A percentile compares a stretch with the other conserved stretches of the same genome.
Evolutionary conservation across 2,888 invertebrate species (phyloP).

Genomic region (Onthophagus sagittarius): DNA sequence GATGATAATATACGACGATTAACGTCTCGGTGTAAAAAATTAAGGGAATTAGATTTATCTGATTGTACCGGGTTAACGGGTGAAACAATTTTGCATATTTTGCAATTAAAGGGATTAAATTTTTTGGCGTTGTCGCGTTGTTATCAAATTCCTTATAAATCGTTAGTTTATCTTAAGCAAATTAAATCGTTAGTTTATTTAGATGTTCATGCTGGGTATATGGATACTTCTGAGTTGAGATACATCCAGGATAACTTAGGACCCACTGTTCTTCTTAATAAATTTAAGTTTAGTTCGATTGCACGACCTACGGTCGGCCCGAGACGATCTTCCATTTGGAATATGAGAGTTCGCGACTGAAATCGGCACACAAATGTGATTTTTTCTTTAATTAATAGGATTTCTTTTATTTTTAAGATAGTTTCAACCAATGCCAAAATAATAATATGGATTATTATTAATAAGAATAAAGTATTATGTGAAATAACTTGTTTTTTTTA

Average conservation of each 20-base stretch:
- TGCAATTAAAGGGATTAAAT: conserved; percentile 61
- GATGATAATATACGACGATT: conserved; percentile 68
- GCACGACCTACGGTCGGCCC: conserved; percentile 87
- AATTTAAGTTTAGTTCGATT: conserved; percentile 76
- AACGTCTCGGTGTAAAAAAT: conserved; percentile 61
- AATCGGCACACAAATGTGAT: neutral
- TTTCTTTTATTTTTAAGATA: no score
- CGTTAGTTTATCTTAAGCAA: conserved; percentile 62
- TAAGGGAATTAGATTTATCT: conserved; percentile 83
- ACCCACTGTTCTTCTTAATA: conserved; percentile 64
- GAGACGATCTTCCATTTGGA: conserved; percentile 87
- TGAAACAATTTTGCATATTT: conserved; percentile 56
- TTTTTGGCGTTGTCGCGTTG: conserved; percentile 79
- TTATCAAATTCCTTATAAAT: conserved; percentile 66
- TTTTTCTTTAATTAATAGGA: neutral
- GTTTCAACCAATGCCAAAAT: no score
- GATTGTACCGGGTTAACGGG: conserved; percentile 75
- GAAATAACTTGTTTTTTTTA: no score
- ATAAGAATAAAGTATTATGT: no score
- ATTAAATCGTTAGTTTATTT: conserved; percentile 66
- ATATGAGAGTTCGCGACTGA: conserved; percentile 47
- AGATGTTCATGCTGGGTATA: conserved; percentile 80
- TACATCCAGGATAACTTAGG: conserved; percentile 55
- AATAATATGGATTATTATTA: no score
- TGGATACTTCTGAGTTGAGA: conserved; percentile 56